A percentile compares a stretch with the other conserved stretches of the same genome.
Conservation (phyloP, 2,888 invertebrate species). For the Scaptomyza flava region DNA sequence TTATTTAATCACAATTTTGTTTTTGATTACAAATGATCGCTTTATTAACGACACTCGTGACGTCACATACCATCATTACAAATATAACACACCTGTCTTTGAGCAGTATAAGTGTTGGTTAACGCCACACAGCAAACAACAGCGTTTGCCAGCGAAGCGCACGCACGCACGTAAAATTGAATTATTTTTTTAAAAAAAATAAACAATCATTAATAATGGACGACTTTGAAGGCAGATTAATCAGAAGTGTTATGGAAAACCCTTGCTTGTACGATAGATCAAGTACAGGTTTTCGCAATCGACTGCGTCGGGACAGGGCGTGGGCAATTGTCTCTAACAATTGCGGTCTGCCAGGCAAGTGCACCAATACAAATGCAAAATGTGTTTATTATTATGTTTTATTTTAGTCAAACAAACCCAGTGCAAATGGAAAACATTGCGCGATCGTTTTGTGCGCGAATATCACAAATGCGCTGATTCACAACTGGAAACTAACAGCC, state of each 20-base stretch:
- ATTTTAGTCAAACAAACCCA: conserved; percentile 33
- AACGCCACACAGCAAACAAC: conserved; percentile 15
- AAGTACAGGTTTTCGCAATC: conserved; percentile 24
- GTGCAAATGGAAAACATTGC: conserved; percentile 39
- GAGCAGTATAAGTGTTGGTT: conserved; percentile 17
- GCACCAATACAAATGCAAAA: not conserved
- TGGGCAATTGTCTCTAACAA: conserved; percentile 35
- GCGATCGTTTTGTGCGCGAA: conserved; percentile 51
- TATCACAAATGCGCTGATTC: conserved; percentile 17
- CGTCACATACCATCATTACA: not conserved
- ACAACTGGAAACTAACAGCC: not conserved
- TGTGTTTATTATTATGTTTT: not conserved
- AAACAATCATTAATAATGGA: conserved; percentile 8
- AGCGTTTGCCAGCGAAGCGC: conserved; percentile 13
- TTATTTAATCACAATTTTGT: not conserved
- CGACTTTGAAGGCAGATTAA: conserved; percentile 23
- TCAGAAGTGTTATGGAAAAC: conserved; percentile 32
- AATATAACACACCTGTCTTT: conserved; percentile 21
- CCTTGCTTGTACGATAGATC: conserved; percentile 39
- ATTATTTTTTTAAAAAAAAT: conserved; percentile 3
- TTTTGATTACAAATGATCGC: too few relatives aligned
- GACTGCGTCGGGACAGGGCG: conserved; percentile 14
- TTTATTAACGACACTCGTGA: not conserved
- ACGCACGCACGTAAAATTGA: conserved; percentile 21
- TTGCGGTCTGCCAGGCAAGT: conserved; percentile 43